Evolutionary conservation across 2,888 invertebrate species (phyloP).

Genomic region (Tenthredo distinguenda): DNA sequence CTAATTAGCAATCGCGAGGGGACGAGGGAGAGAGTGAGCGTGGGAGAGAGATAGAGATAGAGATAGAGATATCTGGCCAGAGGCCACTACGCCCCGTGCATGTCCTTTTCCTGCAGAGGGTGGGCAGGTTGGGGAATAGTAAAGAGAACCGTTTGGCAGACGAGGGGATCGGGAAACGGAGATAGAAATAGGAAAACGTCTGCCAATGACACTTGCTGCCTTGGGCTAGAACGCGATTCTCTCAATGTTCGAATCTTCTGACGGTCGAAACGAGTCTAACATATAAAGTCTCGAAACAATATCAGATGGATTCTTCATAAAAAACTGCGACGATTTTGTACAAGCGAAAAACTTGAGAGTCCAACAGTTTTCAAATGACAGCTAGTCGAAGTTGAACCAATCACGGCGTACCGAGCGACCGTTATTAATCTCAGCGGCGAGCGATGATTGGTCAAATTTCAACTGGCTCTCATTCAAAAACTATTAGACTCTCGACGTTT

Average conservation of each 20-base stretch:
- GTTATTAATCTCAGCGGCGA: not conserved
- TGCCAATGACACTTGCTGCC: slow-evolving; percentile 36
- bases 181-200: slow-evolving; percentile 30
- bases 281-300: not conserved
- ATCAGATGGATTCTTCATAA: not conserved
- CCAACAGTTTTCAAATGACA: not conserved
- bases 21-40: not conserved
- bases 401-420: not conserved
- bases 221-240: not conserved
- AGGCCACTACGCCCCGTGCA: not conserved
- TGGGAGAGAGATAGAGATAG: not conserved
- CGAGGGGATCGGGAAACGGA: not conserved
- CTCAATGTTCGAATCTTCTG: not conserved
- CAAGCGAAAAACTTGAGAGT: not conserved
- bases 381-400: not conserved
- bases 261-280: not conserved
- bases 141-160: slow-evolving; percentile 1
- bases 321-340: not conserved
- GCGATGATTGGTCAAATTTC: not conserved
- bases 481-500: not conserved
- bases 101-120: not conserved
- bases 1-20: slow-evolving; percentile 15
- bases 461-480: not conserved
- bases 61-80: slow-evolving; percentile 13
- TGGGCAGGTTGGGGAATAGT: not conserved